Conservation (phyloP, 2,113 vertebrate species). For the Pagrus major region DNA sequence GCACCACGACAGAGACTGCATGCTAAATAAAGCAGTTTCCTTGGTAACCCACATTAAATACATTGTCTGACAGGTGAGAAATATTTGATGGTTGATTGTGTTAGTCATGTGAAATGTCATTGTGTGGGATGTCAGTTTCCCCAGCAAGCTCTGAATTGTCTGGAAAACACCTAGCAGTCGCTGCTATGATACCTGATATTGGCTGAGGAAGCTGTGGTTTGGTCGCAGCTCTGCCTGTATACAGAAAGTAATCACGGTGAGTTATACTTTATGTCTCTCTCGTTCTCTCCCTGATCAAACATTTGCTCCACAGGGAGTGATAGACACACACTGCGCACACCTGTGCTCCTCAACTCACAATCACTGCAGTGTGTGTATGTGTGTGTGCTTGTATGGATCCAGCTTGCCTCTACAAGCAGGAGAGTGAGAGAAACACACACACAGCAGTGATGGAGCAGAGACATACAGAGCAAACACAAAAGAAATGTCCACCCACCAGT, state of each 20-base stretch:
- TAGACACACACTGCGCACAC: slow-evolving; percentile 50
- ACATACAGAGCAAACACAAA: slow-evolving; percentile 15
- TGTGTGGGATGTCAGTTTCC: slow-evolving; percentile 37
- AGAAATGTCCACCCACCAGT: slow-evolving; percentile 12
- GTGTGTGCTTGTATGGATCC: slow-evolving; percentile 10
- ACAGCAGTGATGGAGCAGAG: background rate
- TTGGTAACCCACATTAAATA: slow-evolving; percentile 26
- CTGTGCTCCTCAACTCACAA: slow-evolving; percentile 35
- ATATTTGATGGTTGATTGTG: slow-evolving; percentile 16
- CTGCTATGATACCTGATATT: slow-evolving; percentile 40
- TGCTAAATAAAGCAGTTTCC: slow-evolving; percentile 52
- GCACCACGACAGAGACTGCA: slow-evolving; percentile 23
- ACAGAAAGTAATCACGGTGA: slow-evolving; percentile 52
- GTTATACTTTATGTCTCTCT: slow-evolving; percentile 33
- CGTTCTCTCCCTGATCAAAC: slow-evolving; percentile 55
- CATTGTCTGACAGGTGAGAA: slow-evolving; percentile 17
- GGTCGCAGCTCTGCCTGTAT: slow-evolving; percentile 34
- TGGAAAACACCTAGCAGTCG: slow-evolving; percentile 69
- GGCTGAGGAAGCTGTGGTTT: slow-evolving; percentile 52
- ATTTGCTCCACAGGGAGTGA: slow-evolving; percentile 44
- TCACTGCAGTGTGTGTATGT: slow-evolving; percentile 1
- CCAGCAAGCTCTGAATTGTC: slow-evolving; percentile 16
- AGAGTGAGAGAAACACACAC: background rate
- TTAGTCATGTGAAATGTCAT: slow-evolving; percentile 29
- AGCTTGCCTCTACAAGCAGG: slow-evolving; percentile 33